phyloP scores from a whole-genome alignment of 2,888 invertebrate genomes.

The Lycia hirtaria region DNA sequence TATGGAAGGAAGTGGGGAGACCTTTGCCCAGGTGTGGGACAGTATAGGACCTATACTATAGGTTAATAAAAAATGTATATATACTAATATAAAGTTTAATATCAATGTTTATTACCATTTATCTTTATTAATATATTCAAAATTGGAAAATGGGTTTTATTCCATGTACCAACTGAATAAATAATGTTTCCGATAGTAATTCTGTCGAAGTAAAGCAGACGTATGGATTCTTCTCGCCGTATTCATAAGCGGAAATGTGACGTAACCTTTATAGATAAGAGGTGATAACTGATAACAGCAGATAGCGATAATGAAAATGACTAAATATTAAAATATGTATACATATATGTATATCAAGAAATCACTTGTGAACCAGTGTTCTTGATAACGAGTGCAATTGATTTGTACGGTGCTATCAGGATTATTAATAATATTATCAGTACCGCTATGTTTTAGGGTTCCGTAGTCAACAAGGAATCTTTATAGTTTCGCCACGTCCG shows the following conservation, averaged over 20 bases:
- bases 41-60: no score
- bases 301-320: not conserved
- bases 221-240: conserved; percentile 1
- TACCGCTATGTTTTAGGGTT: no score
- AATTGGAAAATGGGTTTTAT: no score
- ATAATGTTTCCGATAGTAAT: not conserved
- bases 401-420: not conserved
- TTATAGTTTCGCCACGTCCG: no score
- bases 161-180: not conserved
- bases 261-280: not conserved
- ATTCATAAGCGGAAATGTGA: conserved; percentile 1
- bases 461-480: no score
- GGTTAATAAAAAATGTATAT: no score
- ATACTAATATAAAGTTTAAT: no score
- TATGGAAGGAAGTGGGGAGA: no score
- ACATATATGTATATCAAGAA: not conserved
- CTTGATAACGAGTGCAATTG: not conserved
- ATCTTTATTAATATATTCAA: no score
- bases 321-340: no score
- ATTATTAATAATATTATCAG: not conserved
- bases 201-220: not conserved
- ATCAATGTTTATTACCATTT: no score
- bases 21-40: no score
- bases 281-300: not conserved
- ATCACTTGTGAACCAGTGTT: conserved; percentile 11